phyloP scores from a whole-genome alignment of 2,888 invertebrate species.

The Drosophila yooni region DNA sequence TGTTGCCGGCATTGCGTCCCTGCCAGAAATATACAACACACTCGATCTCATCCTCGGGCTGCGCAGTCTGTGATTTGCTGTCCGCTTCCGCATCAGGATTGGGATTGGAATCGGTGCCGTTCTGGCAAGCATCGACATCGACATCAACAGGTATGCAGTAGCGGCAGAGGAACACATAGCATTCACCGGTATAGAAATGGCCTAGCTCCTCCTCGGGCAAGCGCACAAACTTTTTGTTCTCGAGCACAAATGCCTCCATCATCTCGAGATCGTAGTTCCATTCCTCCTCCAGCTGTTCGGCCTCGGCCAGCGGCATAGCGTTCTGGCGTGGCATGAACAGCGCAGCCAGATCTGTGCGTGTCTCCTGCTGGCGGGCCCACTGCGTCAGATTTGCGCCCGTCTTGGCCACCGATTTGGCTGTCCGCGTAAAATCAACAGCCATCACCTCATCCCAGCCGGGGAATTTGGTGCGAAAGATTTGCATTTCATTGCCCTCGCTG shows the following conservation, averaged over 20 bases:
- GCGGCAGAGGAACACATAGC: slow-evolving; percentile 98
- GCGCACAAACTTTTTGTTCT: slow-evolving; percentile 98
- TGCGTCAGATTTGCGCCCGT: slow-evolving; percentile 98
- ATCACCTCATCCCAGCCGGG: slow-evolving; percentile 99
- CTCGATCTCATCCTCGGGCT: slow-evolving; percentile 87
- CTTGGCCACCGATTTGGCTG: slow-evolving; percentile 97
- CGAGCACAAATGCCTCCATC: slow-evolving; percentile 98
- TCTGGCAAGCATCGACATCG: slow-evolving; percentile 25
- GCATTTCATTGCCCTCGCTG: slow-evolving; percentile 96
- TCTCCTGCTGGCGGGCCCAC: slow-evolving; percentile 95
- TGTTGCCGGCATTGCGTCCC: slow-evolving; percentile 97
- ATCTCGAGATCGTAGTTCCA: slow-evolving; percentile 99
- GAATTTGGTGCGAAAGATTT: slow-evolving; percentile 98
- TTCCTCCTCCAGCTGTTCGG: slow-evolving; percentile 94
- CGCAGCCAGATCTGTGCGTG: slow-evolving; percentile 96
- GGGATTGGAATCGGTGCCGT: slow-evolving; percentile 13
- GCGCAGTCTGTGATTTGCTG: slow-evolving; percentile 46
- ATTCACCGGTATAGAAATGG: slow-evolving; percentile 96
- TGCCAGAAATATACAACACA: slow-evolving; percentile 99
- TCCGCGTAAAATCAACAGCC: slow-evolving; percentile 99
- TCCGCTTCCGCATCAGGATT: slow-evolving; percentile 59
- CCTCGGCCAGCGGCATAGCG: slow-evolving; percentile 93
- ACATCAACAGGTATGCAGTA: slow-evolving; percentile 92
- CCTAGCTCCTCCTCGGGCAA: slow-evolving; percentile 97
- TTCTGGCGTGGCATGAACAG: slow-evolving; percentile 98